Conservation (phyloP, 2,113 vertebrate species). For the Tapirus terrestris region DNA sequence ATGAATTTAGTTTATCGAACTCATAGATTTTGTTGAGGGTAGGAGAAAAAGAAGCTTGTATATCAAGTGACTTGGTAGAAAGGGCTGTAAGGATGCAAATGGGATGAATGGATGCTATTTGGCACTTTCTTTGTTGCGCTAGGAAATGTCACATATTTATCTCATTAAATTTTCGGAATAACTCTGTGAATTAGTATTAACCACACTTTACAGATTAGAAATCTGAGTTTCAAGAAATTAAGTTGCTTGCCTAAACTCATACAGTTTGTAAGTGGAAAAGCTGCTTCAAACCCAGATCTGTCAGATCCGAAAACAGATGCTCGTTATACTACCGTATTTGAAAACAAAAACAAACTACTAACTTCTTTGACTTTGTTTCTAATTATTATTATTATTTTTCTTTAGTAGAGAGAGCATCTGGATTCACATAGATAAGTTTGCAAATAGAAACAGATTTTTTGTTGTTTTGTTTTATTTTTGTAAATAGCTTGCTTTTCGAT, state of each 20-base stretch:
- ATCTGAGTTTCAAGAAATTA: slow-evolving; percentile 22
- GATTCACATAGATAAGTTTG: background rate
- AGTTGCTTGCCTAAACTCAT: background rate
- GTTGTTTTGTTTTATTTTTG: background rate
- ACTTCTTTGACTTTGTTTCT: slow-evolving; percentile 6
- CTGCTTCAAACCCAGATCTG: background rate
- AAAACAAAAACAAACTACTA: slow-evolving; percentile 11
- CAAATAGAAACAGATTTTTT: background rate
- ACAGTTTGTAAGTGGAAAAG: background rate
- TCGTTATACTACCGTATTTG: background rate
- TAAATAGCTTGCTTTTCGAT: background rate
- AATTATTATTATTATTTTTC: background rate
- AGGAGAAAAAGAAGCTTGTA: background rate
- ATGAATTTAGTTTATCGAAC: slow-evolving; percentile 30
- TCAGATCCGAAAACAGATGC: background rate
- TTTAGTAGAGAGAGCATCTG: background rate
- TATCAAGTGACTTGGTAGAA: background rate
- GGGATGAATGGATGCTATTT: background rate
- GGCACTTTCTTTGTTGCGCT: background rate
- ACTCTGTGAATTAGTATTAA: background rate
- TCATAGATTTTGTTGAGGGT: background rate
- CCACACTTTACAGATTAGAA: slow-evolving; percentile 8
- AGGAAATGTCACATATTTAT: slow-evolving; percentile 21
- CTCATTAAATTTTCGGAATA: slow-evolving; percentile 13
- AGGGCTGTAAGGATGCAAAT: background rate